Conservation (phyloP, 2,888 invertebrate genomes). For the Galeopsomyia nigrocyanea region DNA sequence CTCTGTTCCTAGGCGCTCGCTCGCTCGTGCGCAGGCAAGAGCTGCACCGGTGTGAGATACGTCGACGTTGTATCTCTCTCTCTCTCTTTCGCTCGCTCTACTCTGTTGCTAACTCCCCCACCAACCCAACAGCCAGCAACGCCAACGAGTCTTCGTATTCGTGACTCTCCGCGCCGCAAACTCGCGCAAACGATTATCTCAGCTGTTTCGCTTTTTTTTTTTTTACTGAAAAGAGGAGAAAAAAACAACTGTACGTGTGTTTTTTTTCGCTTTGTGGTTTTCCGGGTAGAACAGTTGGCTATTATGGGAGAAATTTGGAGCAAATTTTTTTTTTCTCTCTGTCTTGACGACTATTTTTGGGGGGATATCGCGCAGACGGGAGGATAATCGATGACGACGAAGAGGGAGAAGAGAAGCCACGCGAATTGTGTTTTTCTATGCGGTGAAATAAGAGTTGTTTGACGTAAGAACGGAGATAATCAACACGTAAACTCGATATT, state of each 20-base stretch:
- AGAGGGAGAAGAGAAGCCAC: too few species aligned
- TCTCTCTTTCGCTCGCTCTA: background rate
- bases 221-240: too few species aligned
- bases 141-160: constrained; percentile 3
- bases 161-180: constrained; percentile 17
- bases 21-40: constrained; percentile 10
- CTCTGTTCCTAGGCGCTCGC: too few species aligned
- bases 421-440: too few species aligned
- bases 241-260: too few species aligned
- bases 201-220: background rate
- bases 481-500: too few species aligned
- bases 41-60: constrained; percentile 5
- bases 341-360: background rate
- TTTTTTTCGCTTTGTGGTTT: too few species aligned
- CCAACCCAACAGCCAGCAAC: background rate
- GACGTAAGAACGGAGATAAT: too few species aligned
- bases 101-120: constrained; percentile 36
- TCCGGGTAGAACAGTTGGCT: background rate
- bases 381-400: too few species aligned
- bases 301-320: background rate
- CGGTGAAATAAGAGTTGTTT: too few species aligned
- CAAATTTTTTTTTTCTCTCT: background rate
- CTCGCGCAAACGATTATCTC: constrained; percentile 23
- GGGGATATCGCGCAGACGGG: too few species aligned
- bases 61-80: constrained; percentile 11